Conservation (phyloP, 2,888 invertebrate genomes). For the Lydus trimaculatus region DNA sequence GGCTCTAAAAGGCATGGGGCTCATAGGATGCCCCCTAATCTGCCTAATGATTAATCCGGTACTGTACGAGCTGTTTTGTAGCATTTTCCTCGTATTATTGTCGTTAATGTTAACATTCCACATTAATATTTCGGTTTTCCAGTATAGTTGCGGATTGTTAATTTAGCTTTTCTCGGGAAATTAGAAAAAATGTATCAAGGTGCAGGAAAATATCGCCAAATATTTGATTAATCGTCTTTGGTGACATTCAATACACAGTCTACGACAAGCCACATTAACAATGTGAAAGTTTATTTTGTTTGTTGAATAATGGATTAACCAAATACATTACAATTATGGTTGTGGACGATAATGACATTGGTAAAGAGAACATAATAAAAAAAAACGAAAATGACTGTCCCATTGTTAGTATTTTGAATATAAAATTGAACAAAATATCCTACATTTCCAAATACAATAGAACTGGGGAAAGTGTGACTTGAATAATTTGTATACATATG, state of each 20-base stretch:
- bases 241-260: background rate
- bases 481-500: background rate
- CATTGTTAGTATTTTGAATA: conserved; percentile 4
- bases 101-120: too few relatives aligned
- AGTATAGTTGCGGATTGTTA: too few relatives aligned
- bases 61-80: too few relatives aligned
- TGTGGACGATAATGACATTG: conserved; percentile 6
- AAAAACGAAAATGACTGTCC: background rate
- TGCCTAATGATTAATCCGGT: too few relatives aligned
- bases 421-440: background rate
- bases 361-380: background rate
- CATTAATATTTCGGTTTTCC: too few relatives aligned
- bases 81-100: too few relatives aligned
- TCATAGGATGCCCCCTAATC: too few relatives aligned
- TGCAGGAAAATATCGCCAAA: background rate
- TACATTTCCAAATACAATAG: conserved; percentile 1
- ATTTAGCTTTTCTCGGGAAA: background rate
- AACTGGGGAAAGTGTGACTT: conserved; percentile 7
- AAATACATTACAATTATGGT: conserved; percentile 7
- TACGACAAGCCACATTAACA: background rate
- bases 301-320: conserved; percentile 5
- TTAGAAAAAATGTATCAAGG: background rate
- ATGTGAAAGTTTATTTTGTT: conserved; percentile 6
- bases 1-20: too few relatives aligned
- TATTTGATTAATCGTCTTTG: background rate